Percentiles rank a stretch among this genome's conserved stretches.
Conservation (phyloP, 1,140 invertebrate species). For the Macrobrachium rosenbergii region DNA sequence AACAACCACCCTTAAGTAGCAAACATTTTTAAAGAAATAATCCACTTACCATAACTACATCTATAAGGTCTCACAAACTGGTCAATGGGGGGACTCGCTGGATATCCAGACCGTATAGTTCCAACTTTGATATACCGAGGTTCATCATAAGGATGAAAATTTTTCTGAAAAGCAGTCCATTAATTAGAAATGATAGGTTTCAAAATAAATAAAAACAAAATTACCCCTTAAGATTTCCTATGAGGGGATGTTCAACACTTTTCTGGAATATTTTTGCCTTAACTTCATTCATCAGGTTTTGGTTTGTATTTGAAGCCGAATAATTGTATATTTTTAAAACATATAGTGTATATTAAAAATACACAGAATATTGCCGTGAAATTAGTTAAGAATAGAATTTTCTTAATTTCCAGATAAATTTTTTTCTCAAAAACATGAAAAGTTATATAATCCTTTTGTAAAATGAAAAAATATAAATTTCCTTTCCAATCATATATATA, state of each 20-base stretch:
- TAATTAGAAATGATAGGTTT: background rate
- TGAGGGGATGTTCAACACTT: too few relatives aligned
- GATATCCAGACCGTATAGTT: constrained; percentile 44
- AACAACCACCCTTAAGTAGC: too few relatives aligned
- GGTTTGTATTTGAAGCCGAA: too few relatives aligned
- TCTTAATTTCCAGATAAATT: too few relatives aligned
- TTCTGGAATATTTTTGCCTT: too few relatives aligned
- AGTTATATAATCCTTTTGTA: background rate
- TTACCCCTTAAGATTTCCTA: too few relatives aligned
- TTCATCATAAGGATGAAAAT: constrained; percentile 63
- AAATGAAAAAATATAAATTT: background rate
- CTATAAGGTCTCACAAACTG: constrained; percentile 62
- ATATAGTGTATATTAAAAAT: too few relatives aligned
- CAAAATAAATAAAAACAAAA: background rate
- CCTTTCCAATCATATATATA: background rate
- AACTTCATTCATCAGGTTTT: too few relatives aligned
- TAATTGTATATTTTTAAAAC: too few relatives aligned
- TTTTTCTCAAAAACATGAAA: background rate
- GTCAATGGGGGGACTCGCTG: constrained; percentile 63
- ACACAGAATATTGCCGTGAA: too few relatives aligned
- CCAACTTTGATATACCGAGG: constrained; percentile 64
- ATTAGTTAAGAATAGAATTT: too few relatives aligned
- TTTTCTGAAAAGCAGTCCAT: constrained; percentile 55
- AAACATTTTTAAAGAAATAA: background rate
- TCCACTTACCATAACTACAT: constrained; percentile 59